These are phyloP conservation scores for Dicrurus megarhynchus DNA, from an alignment of 2,113 vertebrate genomes.

Conservation along the genomic window DNA sequence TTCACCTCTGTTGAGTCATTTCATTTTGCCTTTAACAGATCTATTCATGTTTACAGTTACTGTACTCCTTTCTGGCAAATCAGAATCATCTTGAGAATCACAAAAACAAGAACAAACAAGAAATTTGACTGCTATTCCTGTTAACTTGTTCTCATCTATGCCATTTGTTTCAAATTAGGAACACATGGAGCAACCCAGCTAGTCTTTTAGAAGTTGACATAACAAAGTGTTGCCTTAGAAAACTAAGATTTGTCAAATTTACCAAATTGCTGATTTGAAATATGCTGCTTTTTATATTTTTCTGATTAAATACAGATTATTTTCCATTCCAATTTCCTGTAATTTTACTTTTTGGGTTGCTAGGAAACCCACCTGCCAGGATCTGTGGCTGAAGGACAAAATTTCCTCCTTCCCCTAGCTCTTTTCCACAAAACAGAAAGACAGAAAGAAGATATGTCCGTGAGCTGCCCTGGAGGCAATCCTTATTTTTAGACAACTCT, in stretches of 20 bases:
- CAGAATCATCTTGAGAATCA: not conserved
- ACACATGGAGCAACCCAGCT: not conserved
- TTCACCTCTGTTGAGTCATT: not conserved
- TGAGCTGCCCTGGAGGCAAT: not conserved
- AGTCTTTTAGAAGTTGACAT: not conserved
- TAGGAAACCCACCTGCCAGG: constrained; percentile 5
- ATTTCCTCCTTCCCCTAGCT: not conserved
- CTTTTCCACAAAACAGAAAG: not conserved
- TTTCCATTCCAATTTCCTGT: not conserved
- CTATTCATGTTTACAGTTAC: not conserved
- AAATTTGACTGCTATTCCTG: rapidly evolving
- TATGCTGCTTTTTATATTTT: not conserved
- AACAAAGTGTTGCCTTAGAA: not conserved
- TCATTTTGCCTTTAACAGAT: not conserved
- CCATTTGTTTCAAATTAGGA: not conserved
- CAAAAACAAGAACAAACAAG: not conserved
- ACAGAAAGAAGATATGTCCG: not conserved
- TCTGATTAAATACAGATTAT: not conserved
- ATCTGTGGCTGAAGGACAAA: not conserved
- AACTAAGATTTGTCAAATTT: not conserved
- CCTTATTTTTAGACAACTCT: not conserved
- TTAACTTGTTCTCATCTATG: not conserved
- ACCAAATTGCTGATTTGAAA: not conserved
- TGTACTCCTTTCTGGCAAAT: not conserved
- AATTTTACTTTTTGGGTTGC: not conserved